A percentile compares a stretch with the other conserved stretches of the same genome.
Evolutionary conservation across 2,113 vertebrate genomes (phyloP).

Genomic region (Centropus unirufus): DNA sequence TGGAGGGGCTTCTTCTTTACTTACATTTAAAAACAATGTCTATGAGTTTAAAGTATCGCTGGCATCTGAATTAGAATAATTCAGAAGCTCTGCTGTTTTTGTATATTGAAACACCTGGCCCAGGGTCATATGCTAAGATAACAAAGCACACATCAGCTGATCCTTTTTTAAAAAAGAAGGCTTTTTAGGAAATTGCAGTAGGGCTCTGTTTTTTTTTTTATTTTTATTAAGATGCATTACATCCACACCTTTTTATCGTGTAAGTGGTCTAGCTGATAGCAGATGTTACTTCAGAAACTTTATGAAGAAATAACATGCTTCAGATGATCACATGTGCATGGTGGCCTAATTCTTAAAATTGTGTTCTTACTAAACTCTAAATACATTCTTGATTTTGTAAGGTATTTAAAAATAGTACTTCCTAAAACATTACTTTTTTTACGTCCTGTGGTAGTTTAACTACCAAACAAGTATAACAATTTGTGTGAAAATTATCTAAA

Average conservation of each 20-base stretch:
- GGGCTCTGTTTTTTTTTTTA: background rate
- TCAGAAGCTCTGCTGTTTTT: background rate
- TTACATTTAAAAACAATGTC: background rate
- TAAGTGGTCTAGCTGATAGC: background rate
- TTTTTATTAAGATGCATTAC: accelerated
- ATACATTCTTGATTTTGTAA: background rate
- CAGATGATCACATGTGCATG: background rate
- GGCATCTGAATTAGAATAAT: background rate
- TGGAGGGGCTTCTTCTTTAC: background rate
- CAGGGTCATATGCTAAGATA: background rate
- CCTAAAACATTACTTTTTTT: background rate
- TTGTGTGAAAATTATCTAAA: background rate
- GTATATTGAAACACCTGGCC: background rate
- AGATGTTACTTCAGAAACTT: background rate
- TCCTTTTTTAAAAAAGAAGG: background rate
- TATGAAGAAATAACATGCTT: background rate
- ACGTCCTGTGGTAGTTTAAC: background rate
- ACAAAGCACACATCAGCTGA: background rate
- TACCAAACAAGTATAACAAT: background rate
- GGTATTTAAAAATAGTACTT: background rate
- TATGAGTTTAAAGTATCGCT: background rate
- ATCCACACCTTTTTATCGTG: background rate
- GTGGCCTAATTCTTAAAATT: background rate
- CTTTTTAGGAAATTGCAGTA: background rate
- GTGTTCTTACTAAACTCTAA: background rate